Conservation (phyloP, 2,888 invertebrate species). For the Drosophila picticornis region DNA sequence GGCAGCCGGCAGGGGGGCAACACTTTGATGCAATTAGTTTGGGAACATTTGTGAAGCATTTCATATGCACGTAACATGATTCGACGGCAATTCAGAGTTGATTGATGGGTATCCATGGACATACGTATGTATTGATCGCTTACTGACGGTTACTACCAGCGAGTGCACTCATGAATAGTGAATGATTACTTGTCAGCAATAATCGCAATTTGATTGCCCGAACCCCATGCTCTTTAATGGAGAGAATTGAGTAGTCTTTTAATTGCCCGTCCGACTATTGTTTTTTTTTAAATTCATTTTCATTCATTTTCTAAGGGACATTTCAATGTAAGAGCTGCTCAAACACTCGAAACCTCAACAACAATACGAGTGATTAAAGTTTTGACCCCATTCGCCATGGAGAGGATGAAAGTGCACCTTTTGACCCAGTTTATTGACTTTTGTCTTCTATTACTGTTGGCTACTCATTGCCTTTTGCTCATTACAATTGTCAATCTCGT, state of each 20-base stretch:
- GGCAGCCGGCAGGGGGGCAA: not conserved
- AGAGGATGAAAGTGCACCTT: slow-evolving; percentile 4
- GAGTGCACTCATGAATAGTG: slow-evolving; percentile 56
- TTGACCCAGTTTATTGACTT: slow-evolving; percentile 56
- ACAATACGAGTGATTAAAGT: slow-evolving; percentile 13
- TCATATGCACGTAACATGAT: slow-evolving; percentile 50
- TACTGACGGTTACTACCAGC: slow-evolving; percentile 10
- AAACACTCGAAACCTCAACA: slow-evolving; percentile 26
- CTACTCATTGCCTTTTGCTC: slow-evolving; percentile 58
- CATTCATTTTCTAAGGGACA: slow-evolving; percentile 45
- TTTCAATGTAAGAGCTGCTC: slow-evolving; percentile 44
- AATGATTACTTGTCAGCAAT: slow-evolving; percentile 46
- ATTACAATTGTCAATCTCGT: slow-evolving; percentile 63
- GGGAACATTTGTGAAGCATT: slow-evolving; percentile 37
- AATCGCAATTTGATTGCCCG: slow-evolving; percentile 50
- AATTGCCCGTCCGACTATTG: slow-evolving; percentile 24
- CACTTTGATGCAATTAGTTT: slow-evolving; percentile 60
- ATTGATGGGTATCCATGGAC: slow-evolving; percentile 50
- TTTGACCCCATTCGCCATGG: slow-evolving; percentile 16
- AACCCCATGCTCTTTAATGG: slow-evolving; percentile 13
- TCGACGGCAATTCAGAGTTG: slow-evolving; percentile 59
- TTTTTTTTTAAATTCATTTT: slow-evolving; percentile 5
- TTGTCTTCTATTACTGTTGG: slow-evolving; percentile 58
- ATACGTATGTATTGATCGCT: slow-evolving; percentile 13
- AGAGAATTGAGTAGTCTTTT: slow-evolving; percentile 20